Base-by-base conservation (phyloP, 2,797 vertebrate species). In the Enteromius unitaeniatus region DNA sequence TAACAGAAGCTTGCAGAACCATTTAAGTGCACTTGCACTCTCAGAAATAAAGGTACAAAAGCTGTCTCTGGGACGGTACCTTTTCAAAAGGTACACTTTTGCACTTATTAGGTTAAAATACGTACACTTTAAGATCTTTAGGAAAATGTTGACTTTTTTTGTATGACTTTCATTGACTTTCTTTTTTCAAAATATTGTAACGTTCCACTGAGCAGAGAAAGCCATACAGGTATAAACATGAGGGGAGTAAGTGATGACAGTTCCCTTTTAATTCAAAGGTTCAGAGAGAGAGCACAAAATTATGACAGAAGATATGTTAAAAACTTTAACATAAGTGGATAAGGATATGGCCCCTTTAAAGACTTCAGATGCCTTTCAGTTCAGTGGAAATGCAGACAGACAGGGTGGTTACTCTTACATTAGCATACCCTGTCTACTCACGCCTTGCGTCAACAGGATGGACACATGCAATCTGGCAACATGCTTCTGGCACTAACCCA, bases 401-500 rank as follows among this genome's bases (percentile, higher is more conserved):
- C 85, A 85, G 42, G 65, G 31, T 76, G 47, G 73, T 82, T 78
- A 79, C 51, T 88, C 79, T 75, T 64, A 84, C 69, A 78, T 84
- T 88, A 82, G 87, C 87, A 86, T 84, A 84, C 82, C 64, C 82
- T 62, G 84, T 78, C 77, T 70, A 78, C 79, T 82, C 69, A 55
- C 70, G 79, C 81, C 76, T 85, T 67, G 68, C 77, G 26, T 88
- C 87, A 85, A 86, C 81, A 82, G 83, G 84, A 84, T 84, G 64
- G 86, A 70, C 78, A 86, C 74, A 78, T 86, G 80, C 83, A 88
- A 89, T 89, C 87, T 89, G 87, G 87, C 87, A 88, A 83, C 89
- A 79, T 76, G 87, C 89, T 89, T 62, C 85, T 86, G 86, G 89
- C 87, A 84, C 68, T 88, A 88, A 88, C 88, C 88, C 83, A 88